Evolutionary conservation across 2,797 vertebrate genomes (phyloP), one percentile per base, ranked within the genome.

Genomic region (Triplophysa bombifrons): DNA sequence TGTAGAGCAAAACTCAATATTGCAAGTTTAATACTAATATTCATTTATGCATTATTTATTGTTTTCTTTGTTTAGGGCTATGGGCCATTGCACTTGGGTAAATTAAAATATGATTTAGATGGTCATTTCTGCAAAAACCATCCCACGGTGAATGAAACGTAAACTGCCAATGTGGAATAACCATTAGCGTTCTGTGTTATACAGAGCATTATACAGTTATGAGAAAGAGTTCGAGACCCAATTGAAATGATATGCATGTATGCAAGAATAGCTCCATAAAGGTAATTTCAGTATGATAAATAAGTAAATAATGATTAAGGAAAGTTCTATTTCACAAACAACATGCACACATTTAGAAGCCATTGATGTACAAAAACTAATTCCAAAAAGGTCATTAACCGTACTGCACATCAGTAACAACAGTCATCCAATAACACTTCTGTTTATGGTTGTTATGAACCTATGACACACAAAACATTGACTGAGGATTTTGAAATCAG

Each of bases 71-170:
- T 67, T 80, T 67, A 27, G 12, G 44, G 34, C 60, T 25, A 50
- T 80, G 70, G 61, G 46, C 78, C 50, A 20, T 20, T 80, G 61
- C 51, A 66, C 60, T 72, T 74, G 51, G 22, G 53, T 80, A 51
- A 48, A 74, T 80, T 46, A 74, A 80, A 74, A 71, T 71, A 51
- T 71, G 76, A 78, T 78, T 63, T 63, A 53, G 67, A 63, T 27
- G 27, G 9, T 51, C 27, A n/a, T 64, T 71, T n/a, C 46, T n/a
- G 10, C 27, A 50, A 68, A 76, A 77, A 22, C 3, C 11, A 19
- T 61, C 11, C 58, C 46, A 51, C 20, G 50, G 27, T 46, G 20
- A 76, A 76, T 46, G 38, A 51, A 27, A 76, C 12, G 20, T 63
- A 41, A 71, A 78, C 30, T 71, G 56, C 46, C 56, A 70, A 53